Evolutionary conservation across 2,888 invertebrate genomes (phyloP).

Genomic region (Epirrhoe alternata): DNA sequence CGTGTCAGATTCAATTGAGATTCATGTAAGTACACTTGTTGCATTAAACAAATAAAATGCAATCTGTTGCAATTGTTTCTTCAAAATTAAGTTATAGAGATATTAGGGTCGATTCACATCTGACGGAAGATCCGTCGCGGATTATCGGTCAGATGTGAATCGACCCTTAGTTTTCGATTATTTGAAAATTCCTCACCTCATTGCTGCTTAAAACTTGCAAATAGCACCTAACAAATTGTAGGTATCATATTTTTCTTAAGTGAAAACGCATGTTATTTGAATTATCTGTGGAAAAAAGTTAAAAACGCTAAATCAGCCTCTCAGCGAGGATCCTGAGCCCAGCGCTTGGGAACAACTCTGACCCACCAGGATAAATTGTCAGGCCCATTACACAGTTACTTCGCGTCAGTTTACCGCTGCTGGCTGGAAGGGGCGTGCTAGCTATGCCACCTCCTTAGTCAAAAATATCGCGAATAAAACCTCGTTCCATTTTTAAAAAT

Average conservation of each 20-base stretch:
- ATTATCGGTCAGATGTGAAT: no score
- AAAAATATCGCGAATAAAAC: constrained; percentile 42
- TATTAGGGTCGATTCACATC: no score
- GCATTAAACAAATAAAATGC: no score
- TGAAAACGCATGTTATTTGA: not conserved
- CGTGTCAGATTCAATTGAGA: constrained; percentile 42
- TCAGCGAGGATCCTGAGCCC: constrained; percentile 64
- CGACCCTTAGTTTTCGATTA: no score
- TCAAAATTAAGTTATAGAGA: no score
- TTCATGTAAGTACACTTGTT: no score
- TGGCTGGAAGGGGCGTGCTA: constrained; percentile 67
- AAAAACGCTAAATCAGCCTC: constrained; percentile 55
- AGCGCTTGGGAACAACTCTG: constrained; percentile 67
- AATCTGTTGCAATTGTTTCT: no score
- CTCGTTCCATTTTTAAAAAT: constrained; percentile 27
- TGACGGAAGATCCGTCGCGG: no score
- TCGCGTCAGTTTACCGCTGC: constrained; percentile 70
- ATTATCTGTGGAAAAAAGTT: not conserved
- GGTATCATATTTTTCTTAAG: no score
- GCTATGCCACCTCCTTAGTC: constrained; percentile 50
- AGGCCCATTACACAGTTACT: constrained; percentile 77
- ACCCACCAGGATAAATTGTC: constrained; percentile 78
- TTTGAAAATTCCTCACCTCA: no score
- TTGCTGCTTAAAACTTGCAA: no score
- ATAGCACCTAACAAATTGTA: no score